These are phyloP conservation scores for Acleris sparsana DNA, from an alignment of 2,888 invertebrate species.

Conservation along the genomic window DNA sequence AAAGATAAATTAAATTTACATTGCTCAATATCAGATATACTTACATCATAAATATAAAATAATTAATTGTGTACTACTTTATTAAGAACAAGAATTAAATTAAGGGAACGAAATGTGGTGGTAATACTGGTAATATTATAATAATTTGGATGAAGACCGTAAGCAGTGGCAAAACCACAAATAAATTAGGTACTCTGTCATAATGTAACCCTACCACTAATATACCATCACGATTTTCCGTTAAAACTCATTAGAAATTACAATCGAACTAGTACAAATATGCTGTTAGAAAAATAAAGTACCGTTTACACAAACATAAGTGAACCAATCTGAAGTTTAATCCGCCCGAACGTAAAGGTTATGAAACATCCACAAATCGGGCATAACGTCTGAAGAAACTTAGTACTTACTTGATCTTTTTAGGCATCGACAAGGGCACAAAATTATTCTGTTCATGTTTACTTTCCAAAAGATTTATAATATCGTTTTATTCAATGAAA, in stretches of 20 bases:
- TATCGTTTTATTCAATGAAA: constrained; percentile 55
- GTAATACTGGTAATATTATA: too few species aligned
- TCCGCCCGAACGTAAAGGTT: constrained; percentile 54
- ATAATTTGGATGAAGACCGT: too few species aligned
- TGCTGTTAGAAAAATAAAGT: not conserved
- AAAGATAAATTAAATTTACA: constrained; percentile 5
- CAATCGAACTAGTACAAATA: not conserved
- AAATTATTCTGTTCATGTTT: constrained; percentile 74
- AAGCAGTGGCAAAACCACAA: constrained; percentile 2
- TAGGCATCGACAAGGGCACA: constrained; percentile 67
- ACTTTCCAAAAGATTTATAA: constrained; percentile 45
- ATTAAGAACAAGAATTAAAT: not conserved
- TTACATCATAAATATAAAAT: constrained; percentile 27
- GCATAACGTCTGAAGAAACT: constrained; percentile 32
- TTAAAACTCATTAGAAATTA: not conserved
- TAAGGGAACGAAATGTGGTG: too few species aligned
- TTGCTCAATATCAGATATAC: constrained; percentile 8
- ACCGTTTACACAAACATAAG: constrained; percentile 40
- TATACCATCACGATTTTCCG: constrained; percentile 7
- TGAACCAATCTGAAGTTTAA: constrained; percentile 61
- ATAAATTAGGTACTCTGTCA: constrained; percentile 1
- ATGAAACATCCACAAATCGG: constrained; percentile 39
- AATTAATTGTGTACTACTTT: not conserved
- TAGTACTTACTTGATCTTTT: constrained; percentile 72
- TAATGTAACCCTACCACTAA: not conserved